Evolutionary conservation across 2,888 invertebrate species (phyloP).

Genomic region (Diplazon laetatorius): DNA sequence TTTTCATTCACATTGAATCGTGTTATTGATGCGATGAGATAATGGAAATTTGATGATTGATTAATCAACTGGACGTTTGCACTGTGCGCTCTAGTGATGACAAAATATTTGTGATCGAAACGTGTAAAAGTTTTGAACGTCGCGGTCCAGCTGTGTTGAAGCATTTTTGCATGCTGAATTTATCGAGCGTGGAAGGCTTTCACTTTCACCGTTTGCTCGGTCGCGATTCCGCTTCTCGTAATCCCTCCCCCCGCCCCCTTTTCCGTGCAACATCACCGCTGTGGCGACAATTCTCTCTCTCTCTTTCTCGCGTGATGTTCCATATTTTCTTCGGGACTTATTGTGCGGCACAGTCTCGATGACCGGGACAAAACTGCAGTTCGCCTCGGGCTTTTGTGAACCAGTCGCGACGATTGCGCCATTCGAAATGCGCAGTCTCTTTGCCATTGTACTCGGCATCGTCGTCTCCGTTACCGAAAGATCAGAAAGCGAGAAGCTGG

Average conservation of each 20-base stretch:
- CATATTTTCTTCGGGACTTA: slow-evolving; percentile 28
- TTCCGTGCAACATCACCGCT: background rate
- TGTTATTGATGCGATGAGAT: too few relatives aligned
- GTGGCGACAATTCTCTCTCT: slow-evolving; percentile 6
- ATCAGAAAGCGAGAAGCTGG: slow-evolving; percentile 31
- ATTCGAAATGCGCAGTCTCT: slow-evolving; percentile 26
- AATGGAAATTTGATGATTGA: too few relatives aligned
- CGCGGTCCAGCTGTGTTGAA: background rate
- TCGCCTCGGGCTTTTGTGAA: slow-evolving; percentile 19
- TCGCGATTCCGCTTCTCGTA: slow-evolving; percentile 24
- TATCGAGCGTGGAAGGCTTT: slow-evolving; percentile 25
- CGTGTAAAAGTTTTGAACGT: background rate
- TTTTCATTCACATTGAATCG: too few relatives aligned
- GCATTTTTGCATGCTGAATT: slow-evolving; percentile 17
- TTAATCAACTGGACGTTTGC: too few relatives aligned
- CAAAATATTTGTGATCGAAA: background rate
- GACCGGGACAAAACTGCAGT: slow-evolving; percentile 6
- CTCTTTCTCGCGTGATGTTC: slow-evolving; percentile 28
- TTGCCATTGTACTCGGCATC: slow-evolving; percentile 31
- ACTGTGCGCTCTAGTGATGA: too few relatives aligned
- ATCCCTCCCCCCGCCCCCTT: too few relatives aligned
- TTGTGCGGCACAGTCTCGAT: background rate
- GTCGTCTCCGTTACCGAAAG: slow-evolving; percentile 18
- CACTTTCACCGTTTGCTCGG: slow-evolving; percentile 37
- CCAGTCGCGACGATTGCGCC: slow-evolving; percentile 19